Evolutionary conservation across 1,140 invertebrate genomes (phyloP), one percentile per base, ranked within the genome.

Genomic region (Heliconius hewitsoni): DNA sequence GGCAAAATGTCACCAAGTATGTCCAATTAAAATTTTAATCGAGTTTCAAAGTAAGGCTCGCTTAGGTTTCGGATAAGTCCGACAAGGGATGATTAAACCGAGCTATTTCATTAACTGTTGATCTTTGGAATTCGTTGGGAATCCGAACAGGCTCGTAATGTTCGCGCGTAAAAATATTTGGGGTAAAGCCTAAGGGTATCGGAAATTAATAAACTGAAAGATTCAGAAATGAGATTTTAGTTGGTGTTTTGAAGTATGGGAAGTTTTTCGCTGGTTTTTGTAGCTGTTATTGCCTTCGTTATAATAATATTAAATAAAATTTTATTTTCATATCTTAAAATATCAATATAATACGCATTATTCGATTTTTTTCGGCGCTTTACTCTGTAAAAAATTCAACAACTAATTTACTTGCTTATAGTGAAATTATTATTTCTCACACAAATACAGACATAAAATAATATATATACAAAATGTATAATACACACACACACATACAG

Each of bases 131-230:
- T 79, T 74, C 46, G 11, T 30, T n/a, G 13, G 60, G 78, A 75
- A 79, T 79, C 73, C 73, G 27, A 37, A 74, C 78, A 34, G 73
- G 42, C 52, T 23, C 72, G 78, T 75, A 73, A 75, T 73, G 73
- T 79, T 79, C 78, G 73, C 78, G 78, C 78, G 73, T 75, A 79
- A 79, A 79, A 79, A 79, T 79, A 79, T 79, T 79, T 79, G 18
- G 78, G 78, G 70, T 30, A 39, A 70, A 39, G 57, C 74, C 57
- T 42, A 11, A 39, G 18, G n/a, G 23, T 50, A 55, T 71, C 37
- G 71, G 34, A 66, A 66, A 66, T 66, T 66, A 66, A 66, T 66
- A 66, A 66, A 66, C 9, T 66, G 60, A 66, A 66, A 66, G 60
- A 66, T 30, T n/a, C 23, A 66, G 11, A 27, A 66, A 66, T 66